These are phyloP conservation scores for Rallus crepitans DNA, from an alignment of 2,797 vertebrate species.

Conservation along the genomic window DNA sequence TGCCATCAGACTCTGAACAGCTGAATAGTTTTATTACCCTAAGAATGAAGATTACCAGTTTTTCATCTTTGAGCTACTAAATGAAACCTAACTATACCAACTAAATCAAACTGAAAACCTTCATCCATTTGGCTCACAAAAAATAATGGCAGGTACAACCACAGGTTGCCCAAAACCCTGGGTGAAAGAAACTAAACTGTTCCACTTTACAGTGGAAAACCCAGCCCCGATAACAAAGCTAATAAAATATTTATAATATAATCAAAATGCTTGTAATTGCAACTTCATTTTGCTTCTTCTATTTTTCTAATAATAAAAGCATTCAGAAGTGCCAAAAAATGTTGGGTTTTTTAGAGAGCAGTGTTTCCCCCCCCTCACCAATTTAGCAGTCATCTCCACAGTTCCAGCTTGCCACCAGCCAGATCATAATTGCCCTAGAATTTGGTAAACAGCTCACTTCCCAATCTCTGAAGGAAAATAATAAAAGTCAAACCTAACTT, in stretches of 20 bases:
- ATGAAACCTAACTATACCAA: not conserved
- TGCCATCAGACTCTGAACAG: not conserved
- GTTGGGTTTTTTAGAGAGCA: fast-evolving
- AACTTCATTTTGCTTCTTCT: not conserved
- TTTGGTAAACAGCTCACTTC: not conserved
- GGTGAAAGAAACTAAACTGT: not conserved
- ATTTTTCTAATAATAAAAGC: not conserved
- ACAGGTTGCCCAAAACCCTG: not conserved
- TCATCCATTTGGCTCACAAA: not conserved
- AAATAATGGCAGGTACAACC: not conserved
- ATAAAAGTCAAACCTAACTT: not conserved
- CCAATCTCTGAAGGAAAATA: not conserved
- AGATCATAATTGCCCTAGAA: not conserved
- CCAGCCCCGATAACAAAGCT: not conserved
- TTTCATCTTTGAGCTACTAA: not conserved
- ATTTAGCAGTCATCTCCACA: not conserved
- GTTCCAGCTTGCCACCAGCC: not conserved
- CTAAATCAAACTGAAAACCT: not conserved
- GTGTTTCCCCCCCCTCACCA: not conserved
- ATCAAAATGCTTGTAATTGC: not conserved
- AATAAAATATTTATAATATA: not conserved
- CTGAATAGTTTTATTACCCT: not conserved
- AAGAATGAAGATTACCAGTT: not conserved
- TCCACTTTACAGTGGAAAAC: not conserved
- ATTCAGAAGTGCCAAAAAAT: not conserved